Conservation (phyloP, 2,797 vertebrate genomes). For the Poeciliopsis paucimaculata region DNA sequence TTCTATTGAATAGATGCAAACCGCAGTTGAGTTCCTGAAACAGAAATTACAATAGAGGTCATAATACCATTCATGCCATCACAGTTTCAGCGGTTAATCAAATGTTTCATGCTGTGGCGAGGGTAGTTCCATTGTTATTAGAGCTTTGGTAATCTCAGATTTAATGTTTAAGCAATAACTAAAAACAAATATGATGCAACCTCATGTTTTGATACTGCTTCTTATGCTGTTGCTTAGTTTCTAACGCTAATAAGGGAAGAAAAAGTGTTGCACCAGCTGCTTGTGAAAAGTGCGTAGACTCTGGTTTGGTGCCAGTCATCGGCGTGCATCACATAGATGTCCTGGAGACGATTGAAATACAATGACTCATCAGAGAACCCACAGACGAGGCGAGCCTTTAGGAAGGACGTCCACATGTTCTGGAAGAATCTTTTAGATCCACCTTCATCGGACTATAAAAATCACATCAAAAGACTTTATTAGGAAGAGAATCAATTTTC, state of each 20-base stretch:
- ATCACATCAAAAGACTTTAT: slow-evolving; percentile 7
- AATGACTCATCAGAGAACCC: slow-evolving; percentile 76
- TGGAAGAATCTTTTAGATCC: slow-evolving; percentile 79
- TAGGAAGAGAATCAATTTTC: background rate
- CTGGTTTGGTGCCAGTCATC: slow-evolving; percentile 72
- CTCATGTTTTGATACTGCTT: background rate
- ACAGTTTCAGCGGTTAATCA: background rate
- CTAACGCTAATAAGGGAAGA: slow-evolving; percentile 29
- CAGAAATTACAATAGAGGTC: slow-evolving; percentile 7
- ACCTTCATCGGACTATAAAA: slow-evolving; percentile 79
- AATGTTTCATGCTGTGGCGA: background rate
- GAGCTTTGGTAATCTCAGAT: background rate
- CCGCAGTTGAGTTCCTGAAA: slow-evolving; percentile 81
- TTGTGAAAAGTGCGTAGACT: slow-evolving; percentile 83
- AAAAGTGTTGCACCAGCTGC: slow-evolving; percentile 78
- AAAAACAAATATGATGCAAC: background rate
- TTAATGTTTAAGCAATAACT: background rate
- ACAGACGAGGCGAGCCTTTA: slow-evolving; percentile 84
- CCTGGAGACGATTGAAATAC: slow-evolving; percentile 82
- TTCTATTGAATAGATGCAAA: slow-evolving; percentile 79
- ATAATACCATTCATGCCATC: background rate
- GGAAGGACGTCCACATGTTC: slow-evolving; percentile 83
- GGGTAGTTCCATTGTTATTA: background rate
- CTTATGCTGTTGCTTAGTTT: slow-evolving; percentile 6
- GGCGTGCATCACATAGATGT: slow-evolving; percentile 69